Conservation (phyloP, 2,113 vertebrate species). For the human (Homo sapiens) region DNA sequence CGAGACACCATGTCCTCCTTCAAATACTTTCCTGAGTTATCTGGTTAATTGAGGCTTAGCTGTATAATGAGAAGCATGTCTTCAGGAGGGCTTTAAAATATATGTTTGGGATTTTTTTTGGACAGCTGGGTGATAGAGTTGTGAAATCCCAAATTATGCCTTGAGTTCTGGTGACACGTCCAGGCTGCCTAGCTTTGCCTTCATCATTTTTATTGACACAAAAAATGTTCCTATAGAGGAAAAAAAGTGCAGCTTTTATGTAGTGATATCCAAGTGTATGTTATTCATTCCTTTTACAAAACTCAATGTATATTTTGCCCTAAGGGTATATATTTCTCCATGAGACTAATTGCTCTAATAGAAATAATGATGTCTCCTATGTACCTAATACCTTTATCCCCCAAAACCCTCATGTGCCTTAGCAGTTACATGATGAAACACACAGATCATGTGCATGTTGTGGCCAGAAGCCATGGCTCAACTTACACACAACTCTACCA, state of each 20-base stretch:
- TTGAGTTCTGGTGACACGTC: conserved; percentile 48
- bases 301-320: conserved; percentile 58
- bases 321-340: conserved; percentile 59
- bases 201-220: conserved; percentile 65
- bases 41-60: conserved; percentile 29
- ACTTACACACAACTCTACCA: conserved; percentile 38
- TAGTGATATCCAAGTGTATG: conserved; percentile 48
- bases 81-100: conserved; percentile 18
- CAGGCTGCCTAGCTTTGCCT: conserved; percentile 29
- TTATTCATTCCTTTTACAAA: conserved; percentile 59
- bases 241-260: conserved; percentile 53
- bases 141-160: conserved; percentile 40
- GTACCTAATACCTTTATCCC: conserved; percentile 69
- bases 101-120: conserved; percentile 44
- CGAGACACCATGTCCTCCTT: not conserved
- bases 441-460: conserved; percentile 15
- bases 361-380: conserved; percentile 60
- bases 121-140: conserved; percentile 42
- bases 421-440: conserved; percentile 60
- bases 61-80: conserved; percentile 26
- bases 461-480: conserved; percentile 61
- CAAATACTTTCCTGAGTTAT: conserved; percentile 19
- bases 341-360: conserved; percentile 71
- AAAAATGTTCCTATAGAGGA: conserved; percentile 46
- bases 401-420: conserved; percentile 13